Evolutionary conservation across 2,888 invertebrate genomes (phyloP), one percentile per base, ranked within the genome.

Genomic region (Salpingus planirostris): DNA sequence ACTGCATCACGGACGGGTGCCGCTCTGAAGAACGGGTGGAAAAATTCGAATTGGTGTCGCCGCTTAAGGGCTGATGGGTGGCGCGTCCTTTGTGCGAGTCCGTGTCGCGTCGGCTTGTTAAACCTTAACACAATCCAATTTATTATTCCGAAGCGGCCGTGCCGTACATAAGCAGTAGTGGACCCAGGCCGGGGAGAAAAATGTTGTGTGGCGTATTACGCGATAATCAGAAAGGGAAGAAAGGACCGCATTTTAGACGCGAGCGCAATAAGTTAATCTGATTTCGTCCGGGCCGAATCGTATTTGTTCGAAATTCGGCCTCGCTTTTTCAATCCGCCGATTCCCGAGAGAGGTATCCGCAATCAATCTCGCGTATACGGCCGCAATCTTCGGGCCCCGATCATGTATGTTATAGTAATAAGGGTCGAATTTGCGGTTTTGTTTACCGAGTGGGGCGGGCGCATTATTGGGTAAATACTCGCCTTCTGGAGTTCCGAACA

Each of bases 201-300:
- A n/a, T n/a, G n/a, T n/a, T n/a, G n/a, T n/a, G n/a, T n/a, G n/a
- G n/a, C n/a, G n/a, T 25, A n/a, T n/a, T n/a, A n/a, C n/a, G n/a
- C n/a, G n/a, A n/a, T n/a, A n/a, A n/a, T n/a, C n/a, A n/a, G n/a
- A n/a, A n/a, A n/a, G n/a, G n/a, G n/a, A n/a, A n/a, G n/a, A n/a
- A n/a, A n/a, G n/a, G n/a, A n/a, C n/a, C n/a, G n/a, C n/a, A n/a
- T n/a, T n/a, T n/a, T n/a, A n/a, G n/a, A n/a, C n/a, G n/a, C n/a
- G n/a, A 18, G 18, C 18, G 37, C 33, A 42, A 47, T 43, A 46
- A 50, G 42, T 40, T 49, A 47, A 49, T 47, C 46, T 46, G 40
- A 47, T 47, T 44, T 45, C 14, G 27, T 22, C 21, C 6, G 32
- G 31, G 28, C 38, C 38, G n/a, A 44, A 46, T 45, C 46, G 35